A percentile compares a stretch with the other conserved stretches of the same genome.
Evolutionary conservation across 2,888 invertebrate genomes (phyloP).

Genomic region (Linnaemya tessellans): DNA sequence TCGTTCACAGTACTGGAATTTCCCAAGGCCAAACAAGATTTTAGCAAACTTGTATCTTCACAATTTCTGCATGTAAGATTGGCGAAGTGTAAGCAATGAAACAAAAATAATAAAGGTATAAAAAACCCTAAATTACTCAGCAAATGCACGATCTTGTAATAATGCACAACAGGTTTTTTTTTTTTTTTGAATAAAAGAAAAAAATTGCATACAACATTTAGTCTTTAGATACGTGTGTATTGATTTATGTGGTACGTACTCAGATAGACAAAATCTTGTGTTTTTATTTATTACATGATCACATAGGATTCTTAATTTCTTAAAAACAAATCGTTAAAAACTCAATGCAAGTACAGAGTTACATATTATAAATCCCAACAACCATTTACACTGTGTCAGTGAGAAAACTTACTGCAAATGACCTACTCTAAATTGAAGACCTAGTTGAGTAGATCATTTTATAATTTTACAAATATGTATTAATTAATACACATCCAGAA

Average conservation of each 20-base stretch:
- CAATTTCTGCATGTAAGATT: slow-evolving; percentile 54
- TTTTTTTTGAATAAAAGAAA: no score
- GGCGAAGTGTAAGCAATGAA: slow-evolving; percentile 30
- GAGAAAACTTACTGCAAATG: no score
- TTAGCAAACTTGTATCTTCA: slow-evolving; percentile 58
- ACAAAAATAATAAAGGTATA: slow-evolving; percentile 19
- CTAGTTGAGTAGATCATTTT: no score
- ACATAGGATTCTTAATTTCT: slow-evolving; percentile 3
- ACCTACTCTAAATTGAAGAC: no score
- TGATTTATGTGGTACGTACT: neutral
- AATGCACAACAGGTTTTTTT: slow-evolving; percentile 58
- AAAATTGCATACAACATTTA: slow-evolving; percentile 12
- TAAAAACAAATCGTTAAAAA: neutral
- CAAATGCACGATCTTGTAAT: slow-evolving; percentile 57
- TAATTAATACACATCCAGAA: no score
- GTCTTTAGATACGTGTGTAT: neutral
- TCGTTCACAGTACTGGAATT: slow-evolving; percentile 65
- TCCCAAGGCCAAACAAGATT: slow-evolving; percentile 63
- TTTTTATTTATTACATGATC: slow-evolving; percentile 21
- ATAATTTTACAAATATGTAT: no score
- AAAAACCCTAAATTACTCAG: slow-evolving; percentile 58
- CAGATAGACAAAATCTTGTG: slow-evolving; percentile 6
- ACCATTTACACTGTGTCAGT: no score
- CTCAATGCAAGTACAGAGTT: neutral
- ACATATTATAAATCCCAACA: neutral